Conservation (phyloP, 1,140 invertebrate genomes). For the Pseudomyrmex flavicornis region DNA sequence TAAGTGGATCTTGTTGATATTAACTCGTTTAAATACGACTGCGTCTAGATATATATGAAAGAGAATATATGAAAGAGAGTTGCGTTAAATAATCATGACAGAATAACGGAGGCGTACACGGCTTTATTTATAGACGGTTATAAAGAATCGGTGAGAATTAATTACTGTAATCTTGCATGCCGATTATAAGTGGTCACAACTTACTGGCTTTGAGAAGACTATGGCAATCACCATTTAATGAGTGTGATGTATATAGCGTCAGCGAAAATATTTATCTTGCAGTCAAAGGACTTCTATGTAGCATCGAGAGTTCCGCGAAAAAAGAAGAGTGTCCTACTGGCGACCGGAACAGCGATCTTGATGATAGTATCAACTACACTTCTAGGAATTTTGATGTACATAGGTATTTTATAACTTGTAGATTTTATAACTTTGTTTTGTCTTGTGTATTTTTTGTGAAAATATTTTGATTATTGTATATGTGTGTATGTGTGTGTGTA, state of each 20-base stretch:
- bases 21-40: not conserved
- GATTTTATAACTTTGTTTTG: not conserved
- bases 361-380: constrained; percentile 53
- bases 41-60: not conserved
- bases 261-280: constrained; percentile 36
- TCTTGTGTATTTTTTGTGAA: too few relatives aligned
- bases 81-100: not conserved
- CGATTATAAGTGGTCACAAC: constrained; percentile 7
- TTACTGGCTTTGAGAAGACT: constrained; percentile 23
- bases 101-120: not conserved
- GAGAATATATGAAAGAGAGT: not conserved
- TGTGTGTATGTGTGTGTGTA: too few relatives aligned
- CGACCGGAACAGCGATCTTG: not conserved
- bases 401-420: constrained; percentile 48
- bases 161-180: constrained; percentile 27
- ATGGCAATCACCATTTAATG: constrained; percentile 8
- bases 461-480: too few relatives aligned
- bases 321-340: constrained; percentile 48
- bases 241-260: not conserved
- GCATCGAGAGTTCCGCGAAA: constrained; percentile 26
- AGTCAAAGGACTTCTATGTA: constrained; percentile 71
- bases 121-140: constrained; percentile 12
- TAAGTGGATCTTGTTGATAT: not conserved
- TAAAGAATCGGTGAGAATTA: not conserved
- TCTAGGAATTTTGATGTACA: constrained; percentile 58